Conservation (phyloP, 1,140 invertebrate species). For the Bombus superbus region DNA sequence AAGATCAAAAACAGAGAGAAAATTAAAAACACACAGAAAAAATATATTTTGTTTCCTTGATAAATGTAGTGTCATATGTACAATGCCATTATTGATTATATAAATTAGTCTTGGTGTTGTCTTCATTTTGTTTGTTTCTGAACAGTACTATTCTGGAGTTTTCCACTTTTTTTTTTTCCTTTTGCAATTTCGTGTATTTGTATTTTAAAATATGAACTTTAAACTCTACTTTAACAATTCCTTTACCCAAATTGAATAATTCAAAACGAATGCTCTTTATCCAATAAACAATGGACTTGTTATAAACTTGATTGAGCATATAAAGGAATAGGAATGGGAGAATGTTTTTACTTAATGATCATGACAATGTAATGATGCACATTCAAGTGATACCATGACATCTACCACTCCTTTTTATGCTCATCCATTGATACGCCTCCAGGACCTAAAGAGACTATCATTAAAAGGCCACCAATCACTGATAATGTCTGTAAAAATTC, state of each 20-base stretch:
- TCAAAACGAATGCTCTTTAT: conserved; percentile 31
- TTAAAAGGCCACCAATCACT: conserved; percentile 98
- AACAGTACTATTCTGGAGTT: conserved; percentile 49
- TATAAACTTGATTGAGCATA: conserved; percentile 53
- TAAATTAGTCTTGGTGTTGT: conserved; percentile 74
- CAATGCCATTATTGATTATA: conserved; percentile 76
- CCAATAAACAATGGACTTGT: conserved; percentile 28
- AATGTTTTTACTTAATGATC: conserved; percentile 50
- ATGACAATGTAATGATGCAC: conserved; percentile 54
- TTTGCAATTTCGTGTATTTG: conserved; percentile 33
- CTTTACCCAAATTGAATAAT: conserved; percentile 31
- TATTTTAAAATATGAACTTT: conserved; percentile 29
- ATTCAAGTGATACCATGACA: conserved; percentile 17
- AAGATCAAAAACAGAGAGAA: conserved; percentile 50
- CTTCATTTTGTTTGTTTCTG: conserved; percentile 56
- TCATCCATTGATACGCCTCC: conserved; percentile 99
- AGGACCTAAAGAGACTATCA: conserved; percentile 99
- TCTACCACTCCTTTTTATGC: conserved; percentile 99
- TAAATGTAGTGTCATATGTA: conserved; percentile 78
- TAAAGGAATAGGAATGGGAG: conserved; percentile 62
- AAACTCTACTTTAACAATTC: conserved; percentile 29
- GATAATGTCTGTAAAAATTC: conserved; percentile 92
- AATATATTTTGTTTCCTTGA: conserved; percentile 73
- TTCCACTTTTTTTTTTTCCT: conserved; percentile 45
- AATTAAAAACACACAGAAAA: conserved; percentile 73